A percentile compares a stretch with the other conserved stretches of the same genome.
Conservation (phyloP, 2,113 vertebrate genomes). For the Otis tarda region DNA sequence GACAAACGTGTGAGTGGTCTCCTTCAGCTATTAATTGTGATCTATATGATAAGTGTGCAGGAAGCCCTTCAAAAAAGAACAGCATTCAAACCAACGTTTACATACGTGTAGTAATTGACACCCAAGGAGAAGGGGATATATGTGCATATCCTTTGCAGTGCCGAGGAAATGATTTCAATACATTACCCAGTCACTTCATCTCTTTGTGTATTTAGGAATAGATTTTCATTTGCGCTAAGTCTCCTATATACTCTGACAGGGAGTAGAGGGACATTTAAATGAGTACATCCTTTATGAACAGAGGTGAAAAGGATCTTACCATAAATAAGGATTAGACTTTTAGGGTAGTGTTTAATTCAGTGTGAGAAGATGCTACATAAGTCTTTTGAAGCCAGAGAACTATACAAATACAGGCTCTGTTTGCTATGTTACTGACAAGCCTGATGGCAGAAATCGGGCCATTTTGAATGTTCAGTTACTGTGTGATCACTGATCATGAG, state of each 20-base stretch:
- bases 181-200: background rate
- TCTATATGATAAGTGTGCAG: background rate
- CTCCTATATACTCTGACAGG: background rate
- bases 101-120: background rate
- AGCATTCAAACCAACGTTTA: background rate
- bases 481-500: background rate
- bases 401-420: slow-evolving; percentile 6
- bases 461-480: background rate
- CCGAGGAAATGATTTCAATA: background rate
- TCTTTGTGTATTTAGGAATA: slow-evolving; percentile 38
- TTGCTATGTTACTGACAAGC: background rate
- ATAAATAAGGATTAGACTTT: slow-evolving; percentile 57
- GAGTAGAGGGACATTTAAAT: slow-evolving; percentile 29
- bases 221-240: slow-evolving; percentile 5
- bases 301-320: slow-evolving; percentile 41
- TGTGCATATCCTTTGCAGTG: background rate
- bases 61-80: slow-evolving; percentile 31
- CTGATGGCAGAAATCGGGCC: background rate
- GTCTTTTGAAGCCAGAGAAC: background rate
- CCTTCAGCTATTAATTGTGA: slow-evolving; percentile 47
- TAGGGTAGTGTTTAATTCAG: slow-evolving; percentile 34
- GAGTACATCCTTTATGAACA: background rate
- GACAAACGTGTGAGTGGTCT: background rate
- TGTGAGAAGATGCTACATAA: slow-evolving; percentile 9
- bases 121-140: background rate